These are phyloP conservation scores for Latrodectus hesperus DNA, from an alignment of 2,888 invertebrate species.

Conservation along the genomic window DNA sequence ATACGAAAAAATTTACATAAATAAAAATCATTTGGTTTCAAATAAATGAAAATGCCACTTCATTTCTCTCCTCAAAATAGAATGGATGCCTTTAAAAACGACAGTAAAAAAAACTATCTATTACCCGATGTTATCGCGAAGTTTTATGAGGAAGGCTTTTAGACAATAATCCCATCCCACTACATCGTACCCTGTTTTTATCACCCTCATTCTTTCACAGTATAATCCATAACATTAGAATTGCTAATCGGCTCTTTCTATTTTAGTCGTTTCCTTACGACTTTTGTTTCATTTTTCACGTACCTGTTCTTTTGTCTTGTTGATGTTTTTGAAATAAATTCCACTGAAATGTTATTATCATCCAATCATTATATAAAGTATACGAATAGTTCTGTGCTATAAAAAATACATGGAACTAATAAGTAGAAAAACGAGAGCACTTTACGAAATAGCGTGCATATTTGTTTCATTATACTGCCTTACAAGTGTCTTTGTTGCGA, in stretches of 20 bases:
- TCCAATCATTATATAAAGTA: not conserved
- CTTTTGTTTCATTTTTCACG: slow-evolving; percentile 38
- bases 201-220: slow-evolving; percentile 7
- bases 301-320: not conserved
- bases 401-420: slow-evolving; percentile 1
- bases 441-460: too few relatives aligned
- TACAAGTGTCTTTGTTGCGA: too few relatives aligned
- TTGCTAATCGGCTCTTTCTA: slow-evolving; percentile 45
- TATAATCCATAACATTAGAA: slow-evolving; percentile 53
- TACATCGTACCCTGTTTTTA: slow-evolving; percentile 4
- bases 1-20: not conserved
- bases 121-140: slow-evolving; percentile 8
- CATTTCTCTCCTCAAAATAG: slow-evolving; percentile 10
- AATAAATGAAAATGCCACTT: slow-evolving; percentile 21
- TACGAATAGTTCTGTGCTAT: not conserved
- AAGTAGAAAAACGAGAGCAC: not conserved
- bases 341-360: not conserved
- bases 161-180: slow-evolving; percentile 21
- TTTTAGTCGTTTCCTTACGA: slow-evolving; percentile 35
- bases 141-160: slow-evolving; percentile 29
- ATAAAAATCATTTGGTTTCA: not conserved
- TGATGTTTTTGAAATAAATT: too few relatives aligned
- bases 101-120: slow-evolving; percentile 14
- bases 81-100: slow-evolving; percentile 4
- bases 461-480: too few relatives aligned